These are phyloP conservation scores for Varanus komodoensis DNA, from an alignment of 2,113 vertebrate genomes.

Conservation along the genomic window DNA sequence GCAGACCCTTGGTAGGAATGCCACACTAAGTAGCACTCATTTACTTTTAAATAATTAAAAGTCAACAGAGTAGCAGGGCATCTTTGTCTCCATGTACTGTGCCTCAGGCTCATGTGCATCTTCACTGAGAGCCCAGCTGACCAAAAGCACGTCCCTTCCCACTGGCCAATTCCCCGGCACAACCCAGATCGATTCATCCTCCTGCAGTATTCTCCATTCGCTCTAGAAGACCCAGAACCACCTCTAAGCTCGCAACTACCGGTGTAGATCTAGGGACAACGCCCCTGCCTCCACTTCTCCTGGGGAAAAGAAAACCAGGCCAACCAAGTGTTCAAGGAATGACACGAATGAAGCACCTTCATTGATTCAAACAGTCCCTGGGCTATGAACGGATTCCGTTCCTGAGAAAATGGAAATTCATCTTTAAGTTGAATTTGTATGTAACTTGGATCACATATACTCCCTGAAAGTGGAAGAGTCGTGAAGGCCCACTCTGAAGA, in stretches of 20 bases:
- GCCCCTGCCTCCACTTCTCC: too few species aligned
- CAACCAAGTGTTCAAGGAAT: too few species aligned
- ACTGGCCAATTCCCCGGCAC: neutral
- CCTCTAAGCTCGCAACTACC: too few species aligned
- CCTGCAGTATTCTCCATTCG: neutral
- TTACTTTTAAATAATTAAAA: constrained; percentile 77
- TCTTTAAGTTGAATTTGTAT: too few species aligned
- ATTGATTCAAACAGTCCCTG: too few species aligned
- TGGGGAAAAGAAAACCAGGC: too few species aligned
- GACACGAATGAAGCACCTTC: too few species aligned
- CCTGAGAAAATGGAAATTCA: too few species aligned
- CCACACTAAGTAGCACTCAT: constrained; percentile 68
- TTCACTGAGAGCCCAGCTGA: constrained; percentile 58
- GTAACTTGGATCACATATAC: too few species aligned
- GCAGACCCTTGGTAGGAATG: constrained; percentile 70
- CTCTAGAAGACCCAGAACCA: neutral
- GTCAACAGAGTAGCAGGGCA: constrained; percentile 62
- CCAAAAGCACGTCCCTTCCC: constrained; percentile 5
- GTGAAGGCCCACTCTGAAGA: too few species aligned
- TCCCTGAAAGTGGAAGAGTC: too few species aligned
- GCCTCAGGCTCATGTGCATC: constrained; percentile 30
- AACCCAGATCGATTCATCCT: neutral
- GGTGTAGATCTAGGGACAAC: neutral
- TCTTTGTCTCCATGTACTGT: constrained; percentile 54
- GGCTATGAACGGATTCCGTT: too few species aligned